phyloP scores from a whole-genome alignment of 2,113 vertebrate genomes.

The Sinocyclocheilus rhinocerous region DNA sequence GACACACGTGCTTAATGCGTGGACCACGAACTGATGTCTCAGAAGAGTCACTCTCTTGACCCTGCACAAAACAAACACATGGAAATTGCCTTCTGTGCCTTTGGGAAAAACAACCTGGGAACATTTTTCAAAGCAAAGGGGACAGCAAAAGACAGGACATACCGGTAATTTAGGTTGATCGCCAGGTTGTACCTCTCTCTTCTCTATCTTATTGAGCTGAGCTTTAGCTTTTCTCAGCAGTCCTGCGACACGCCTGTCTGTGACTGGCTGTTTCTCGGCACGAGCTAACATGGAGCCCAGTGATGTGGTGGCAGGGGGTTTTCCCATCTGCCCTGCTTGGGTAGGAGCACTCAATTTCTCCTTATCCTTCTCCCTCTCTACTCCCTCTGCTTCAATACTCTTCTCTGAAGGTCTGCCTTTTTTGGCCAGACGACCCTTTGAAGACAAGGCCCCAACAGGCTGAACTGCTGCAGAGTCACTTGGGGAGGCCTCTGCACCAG shows the following conservation, averaged over 20 bases:
- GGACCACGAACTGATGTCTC: conserved; percentile 93
- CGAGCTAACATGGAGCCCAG: conserved; percentile 88
- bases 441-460: conserved; percentile 64
- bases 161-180: conserved; percentile 97
- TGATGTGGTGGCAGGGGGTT: conserved; percentile 82
- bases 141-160: conserved; percentile 41
- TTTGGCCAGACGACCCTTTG: conserved; percentile 87
- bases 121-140: neutral
- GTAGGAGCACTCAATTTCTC: conserved; percentile 72
- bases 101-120: neutral
- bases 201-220: conserved; percentile 95
- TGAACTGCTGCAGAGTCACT: conserved; percentile 62
- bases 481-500: conserved; percentile 64
- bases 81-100: neutral
- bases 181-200: conserved; percentile 90
- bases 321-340: conserved; percentile 72
- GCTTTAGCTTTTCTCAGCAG: conserved; percentile 94
- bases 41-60: conserved; percentile 92
- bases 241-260: conserved; percentile 91
- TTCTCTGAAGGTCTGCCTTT: conserved; percentile 80
- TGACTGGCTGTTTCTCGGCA: conserved; percentile 91
- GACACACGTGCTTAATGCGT: conserved; percentile 97
- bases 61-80: conserved; percentile 58
- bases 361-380: conserved; percentile 81
- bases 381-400: conserved; percentile 79